Evolutionary conservation across 2,113 vertebrate genomes (phyloP).

Genomic region (Narcine bancroftii): DNA sequence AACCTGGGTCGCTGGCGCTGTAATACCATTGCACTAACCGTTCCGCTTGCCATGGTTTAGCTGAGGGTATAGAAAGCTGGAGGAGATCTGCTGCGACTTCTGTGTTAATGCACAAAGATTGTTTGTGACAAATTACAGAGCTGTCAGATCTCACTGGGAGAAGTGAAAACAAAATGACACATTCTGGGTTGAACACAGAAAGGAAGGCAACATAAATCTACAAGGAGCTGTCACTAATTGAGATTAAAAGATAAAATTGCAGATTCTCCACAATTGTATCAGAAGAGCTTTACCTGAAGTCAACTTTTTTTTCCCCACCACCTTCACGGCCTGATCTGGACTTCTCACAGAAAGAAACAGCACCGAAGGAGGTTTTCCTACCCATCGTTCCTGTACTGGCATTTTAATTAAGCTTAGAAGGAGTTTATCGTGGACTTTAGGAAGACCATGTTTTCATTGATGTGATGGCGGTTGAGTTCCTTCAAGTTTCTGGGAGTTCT

Average conservation of each 20-base stretch:
- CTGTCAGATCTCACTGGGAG: background rate
- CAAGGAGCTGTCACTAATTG: background rate
- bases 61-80: background rate
- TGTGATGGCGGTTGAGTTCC: too few species aligned
- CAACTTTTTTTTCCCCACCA: background rate
- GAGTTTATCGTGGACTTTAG: too few species aligned
- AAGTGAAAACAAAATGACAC: constrained; percentile 18
- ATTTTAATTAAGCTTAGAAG: background rate
- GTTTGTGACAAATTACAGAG: constrained; percentile 21
- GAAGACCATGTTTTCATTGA: too few species aligned
- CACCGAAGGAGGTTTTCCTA: background rate
- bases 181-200: constrained; percentile 5
- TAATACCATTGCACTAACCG: too few species aligned
- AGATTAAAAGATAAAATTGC: background rate
- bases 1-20: too few species aligned
- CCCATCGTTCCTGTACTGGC: background rate
- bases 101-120: background rate
- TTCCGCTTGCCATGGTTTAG: too few species aligned
- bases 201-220: background rate
- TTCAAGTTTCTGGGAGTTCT: too few species aligned
- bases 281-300: background rate
- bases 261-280: background rate
- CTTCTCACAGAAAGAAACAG: background rate
- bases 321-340: background rate
- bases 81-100: background rate